phyloP scores from a whole-genome alignment of 2,113 vertebrate species.

The Podarcis muralis region DNA sequence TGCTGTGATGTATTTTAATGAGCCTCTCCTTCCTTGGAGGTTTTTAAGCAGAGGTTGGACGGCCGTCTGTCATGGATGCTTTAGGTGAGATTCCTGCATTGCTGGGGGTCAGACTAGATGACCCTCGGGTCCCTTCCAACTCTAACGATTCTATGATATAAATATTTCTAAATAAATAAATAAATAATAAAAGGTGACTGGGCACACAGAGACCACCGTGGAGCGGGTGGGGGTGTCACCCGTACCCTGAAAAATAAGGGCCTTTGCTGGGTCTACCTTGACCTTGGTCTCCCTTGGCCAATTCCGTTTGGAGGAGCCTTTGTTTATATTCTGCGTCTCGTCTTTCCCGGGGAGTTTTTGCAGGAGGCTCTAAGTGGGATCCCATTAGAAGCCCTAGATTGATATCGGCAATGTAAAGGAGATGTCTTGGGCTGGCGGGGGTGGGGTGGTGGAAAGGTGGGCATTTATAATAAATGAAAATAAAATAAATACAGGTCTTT shows the following conservation, averaged over 20 bases:
- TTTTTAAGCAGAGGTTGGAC: too few species aligned
- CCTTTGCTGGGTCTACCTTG: background rate
- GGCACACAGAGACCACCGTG: too few species aligned
- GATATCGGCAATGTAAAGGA: accelerated
- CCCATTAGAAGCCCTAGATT: background rate
- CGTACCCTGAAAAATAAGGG: background rate
- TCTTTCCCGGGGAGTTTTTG: background rate
- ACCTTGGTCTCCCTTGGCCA: background rate
- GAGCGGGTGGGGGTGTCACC: too few species aligned
- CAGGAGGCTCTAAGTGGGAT: background rate
- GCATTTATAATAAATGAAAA: conserved; percentile 26
- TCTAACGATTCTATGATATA: too few species aligned
- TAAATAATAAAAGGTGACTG: too few species aligned
- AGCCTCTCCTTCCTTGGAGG: too few species aligned
- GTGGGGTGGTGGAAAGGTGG: background rate
- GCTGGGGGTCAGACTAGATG: too few species aligned
- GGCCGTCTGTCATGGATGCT: too few species aligned
- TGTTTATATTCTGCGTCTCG: background rate
- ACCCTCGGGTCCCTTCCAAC: too few species aligned
- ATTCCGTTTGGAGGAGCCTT: background rate
- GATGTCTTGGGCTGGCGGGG: background rate
- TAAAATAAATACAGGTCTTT: background rate
- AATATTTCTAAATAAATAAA: too few species aligned
- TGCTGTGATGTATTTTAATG: too few species aligned
- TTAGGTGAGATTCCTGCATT: too few species aligned